A percentile compares a stretch with the other conserved stretches of the same genome.
These are phyloP conservation scores for Eupithecia subfuscata DNA, from an alignment of 2,888 invertebrate species.

Conservation along the genomic window DNA sequence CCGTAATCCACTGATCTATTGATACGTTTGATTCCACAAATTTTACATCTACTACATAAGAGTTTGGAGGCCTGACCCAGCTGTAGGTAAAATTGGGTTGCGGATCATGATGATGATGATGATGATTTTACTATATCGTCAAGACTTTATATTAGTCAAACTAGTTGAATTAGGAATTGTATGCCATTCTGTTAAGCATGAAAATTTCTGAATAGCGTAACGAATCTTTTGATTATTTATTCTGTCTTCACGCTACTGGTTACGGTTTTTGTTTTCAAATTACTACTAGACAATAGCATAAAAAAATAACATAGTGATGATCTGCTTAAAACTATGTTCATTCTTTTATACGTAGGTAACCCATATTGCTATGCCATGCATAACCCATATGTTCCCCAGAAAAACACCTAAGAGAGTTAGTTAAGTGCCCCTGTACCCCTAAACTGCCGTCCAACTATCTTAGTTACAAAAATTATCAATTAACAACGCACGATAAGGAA, in stretches of 20 bases:
- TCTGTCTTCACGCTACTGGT: neutral
- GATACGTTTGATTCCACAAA: neutral
- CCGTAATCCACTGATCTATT: neutral
- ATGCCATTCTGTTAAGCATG: neutral
- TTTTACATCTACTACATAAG: neutral
- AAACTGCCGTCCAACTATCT: neutral
- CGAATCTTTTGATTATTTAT: neutral
- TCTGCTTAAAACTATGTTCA: neutral
- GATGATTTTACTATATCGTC: neutral
- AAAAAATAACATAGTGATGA: neutral
- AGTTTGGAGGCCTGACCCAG: too few species aligned
- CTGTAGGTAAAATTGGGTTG: too few species aligned
- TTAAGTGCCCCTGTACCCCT: neutral
- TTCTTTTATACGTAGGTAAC: too few species aligned
- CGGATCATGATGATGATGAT: too few species aligned
- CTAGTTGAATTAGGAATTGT: neutral
- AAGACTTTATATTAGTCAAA: neutral
- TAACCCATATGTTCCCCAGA: too few species aligned
- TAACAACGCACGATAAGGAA: too few species aligned
- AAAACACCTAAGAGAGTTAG: too few species aligned
- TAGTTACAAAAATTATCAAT: too few species aligned
- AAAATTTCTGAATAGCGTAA: constrained; percentile 1
- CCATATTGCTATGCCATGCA: too few species aligned
- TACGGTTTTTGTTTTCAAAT: neutral
- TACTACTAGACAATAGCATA: neutral